A percentile compares a stretch with the other conserved stretches of the same genome.
phyloP scores from a whole-genome alignment of 1,140 invertebrate species.

The Hydropsyche tenuis region DNA sequence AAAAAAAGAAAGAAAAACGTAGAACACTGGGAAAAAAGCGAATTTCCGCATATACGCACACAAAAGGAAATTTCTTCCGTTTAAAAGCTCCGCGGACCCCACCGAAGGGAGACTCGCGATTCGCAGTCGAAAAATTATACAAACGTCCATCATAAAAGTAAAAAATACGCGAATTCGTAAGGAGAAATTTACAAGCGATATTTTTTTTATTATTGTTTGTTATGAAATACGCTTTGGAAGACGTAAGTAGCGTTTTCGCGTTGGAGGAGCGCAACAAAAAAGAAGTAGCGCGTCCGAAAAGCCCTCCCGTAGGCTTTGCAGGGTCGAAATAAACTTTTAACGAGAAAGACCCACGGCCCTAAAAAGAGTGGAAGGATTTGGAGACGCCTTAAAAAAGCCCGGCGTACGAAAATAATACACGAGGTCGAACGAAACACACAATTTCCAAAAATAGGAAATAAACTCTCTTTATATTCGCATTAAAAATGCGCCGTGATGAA shows the following conservation, averaged over 20 bases:
- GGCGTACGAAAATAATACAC: too few relatives aligned
- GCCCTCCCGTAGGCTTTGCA: neutral
- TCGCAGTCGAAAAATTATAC: neutral
- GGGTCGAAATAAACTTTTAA: slow-evolving; percentile 32
- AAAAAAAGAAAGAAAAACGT: neutral
- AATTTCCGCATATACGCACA: neutral
- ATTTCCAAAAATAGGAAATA: too few relatives aligned
- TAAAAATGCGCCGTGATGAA: too few relatives aligned
- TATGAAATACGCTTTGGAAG: too few relatives aligned
- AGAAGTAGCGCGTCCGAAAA: slow-evolving; percentile 13
- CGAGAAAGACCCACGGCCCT: slow-evolving; percentile 17
- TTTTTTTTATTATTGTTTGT: too few relatives aligned
- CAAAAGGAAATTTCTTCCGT: slow-evolving; percentile 8
- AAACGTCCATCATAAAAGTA: neutral
- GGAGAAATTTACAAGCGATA: too few relatives aligned
- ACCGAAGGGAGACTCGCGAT: neutral
- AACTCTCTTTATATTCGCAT: too few relatives aligned
- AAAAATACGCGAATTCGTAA: neutral
- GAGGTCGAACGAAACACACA: too few relatives aligned
- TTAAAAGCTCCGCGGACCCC: neutral
- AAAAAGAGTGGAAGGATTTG: slow-evolving; percentile 2
- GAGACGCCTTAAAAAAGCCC: too few relatives aligned
- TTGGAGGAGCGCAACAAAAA: slow-evolving; percentile 5
- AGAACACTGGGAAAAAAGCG: slow-evolving; percentile 2
- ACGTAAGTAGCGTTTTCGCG: neutral